phyloP scores from a whole-genome alignment of 1,140 invertebrate genomes.

The Aphis craccivora region DNA sequence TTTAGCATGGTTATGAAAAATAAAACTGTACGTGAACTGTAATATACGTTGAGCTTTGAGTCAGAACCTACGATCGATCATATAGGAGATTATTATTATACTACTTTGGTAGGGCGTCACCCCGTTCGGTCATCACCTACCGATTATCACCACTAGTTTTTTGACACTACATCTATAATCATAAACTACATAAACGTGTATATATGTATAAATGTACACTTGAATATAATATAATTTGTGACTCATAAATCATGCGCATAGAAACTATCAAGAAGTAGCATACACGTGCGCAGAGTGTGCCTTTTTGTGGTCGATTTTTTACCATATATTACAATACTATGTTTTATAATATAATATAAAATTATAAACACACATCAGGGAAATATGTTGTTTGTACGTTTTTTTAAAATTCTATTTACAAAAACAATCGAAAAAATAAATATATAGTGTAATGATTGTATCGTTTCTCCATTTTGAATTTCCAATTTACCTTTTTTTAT shows the following conservation, averaged over 20 bases:
- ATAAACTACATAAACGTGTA: background rate
- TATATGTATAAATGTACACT: too few relatives aligned
- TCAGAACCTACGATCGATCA: background rate
- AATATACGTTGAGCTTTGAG: background rate
- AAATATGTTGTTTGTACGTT: background rate
- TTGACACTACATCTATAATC: background rate
- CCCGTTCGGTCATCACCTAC: background rate
- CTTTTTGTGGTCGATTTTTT: background rate
- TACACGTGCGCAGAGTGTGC: background rate
- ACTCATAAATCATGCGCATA: background rate
- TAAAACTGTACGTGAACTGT: background rate
- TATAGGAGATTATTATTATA: background rate
- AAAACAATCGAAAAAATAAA: too few relatives aligned
- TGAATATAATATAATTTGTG: background rate
- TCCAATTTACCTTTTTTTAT: too few relatives aligned
- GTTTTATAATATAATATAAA: background rate
- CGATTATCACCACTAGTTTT: background rate
- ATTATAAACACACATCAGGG: background rate
- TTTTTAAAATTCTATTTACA: background rate
- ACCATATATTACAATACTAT: background rate
- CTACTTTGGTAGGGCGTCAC: background rate
- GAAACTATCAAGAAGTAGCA: background rate
- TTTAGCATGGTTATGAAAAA: background rate
- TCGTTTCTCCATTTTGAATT: too few relatives aligned
- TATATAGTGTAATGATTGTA: too few relatives aligned